Evolutionary conservation across 2,113 vertebrate species (phyloP).

Genomic region (Perca fluviatilis): DNA sequence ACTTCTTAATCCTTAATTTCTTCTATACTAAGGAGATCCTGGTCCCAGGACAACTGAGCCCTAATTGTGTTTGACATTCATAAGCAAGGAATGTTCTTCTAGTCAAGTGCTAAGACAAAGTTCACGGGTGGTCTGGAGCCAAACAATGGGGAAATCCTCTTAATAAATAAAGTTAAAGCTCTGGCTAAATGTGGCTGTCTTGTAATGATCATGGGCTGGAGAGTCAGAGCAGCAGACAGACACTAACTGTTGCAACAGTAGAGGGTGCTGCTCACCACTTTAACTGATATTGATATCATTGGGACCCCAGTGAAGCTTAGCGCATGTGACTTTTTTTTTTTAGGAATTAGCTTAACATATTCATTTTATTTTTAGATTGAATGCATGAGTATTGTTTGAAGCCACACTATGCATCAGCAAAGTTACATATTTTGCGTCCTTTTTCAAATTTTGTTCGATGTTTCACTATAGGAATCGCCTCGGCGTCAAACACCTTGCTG

Average conservation of each 20-base stretch:
- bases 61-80: conserved; percentile 60
- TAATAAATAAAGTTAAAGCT: conserved; percentile 34
- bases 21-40: not conserved
- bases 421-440: too few relatives aligned
- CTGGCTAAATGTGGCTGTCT: conserved; percentile 20
- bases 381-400: too few relatives aligned
- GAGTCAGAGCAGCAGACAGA: not conserved
- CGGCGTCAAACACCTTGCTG: not conserved
- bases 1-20: too few relatives aligned
- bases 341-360: not conserved
- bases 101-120: conserved; percentile 39
- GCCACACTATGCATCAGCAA: too few relatives aligned
- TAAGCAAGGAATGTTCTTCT: conserved; percentile 60
- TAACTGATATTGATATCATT: not conserved
- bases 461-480: too few relatives aligned
- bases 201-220: not conserved
- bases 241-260: conserved; percentile 35
- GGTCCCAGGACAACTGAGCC: conserved; percentile 1
- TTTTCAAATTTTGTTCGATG: too few relatives aligned
- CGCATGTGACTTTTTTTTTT: not conserved
- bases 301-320: not conserved
- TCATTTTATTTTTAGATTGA: not conserved
- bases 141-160: conserved; percentile 52
- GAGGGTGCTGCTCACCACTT: conserved; percentile 68
- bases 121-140: conserved; percentile 37